Evolutionary conservation across 2,113 vertebrate genomes (phyloP), one percentile per base, ranked within the genome.

Genomic region (Gasterosteus nipponicus): DNA sequence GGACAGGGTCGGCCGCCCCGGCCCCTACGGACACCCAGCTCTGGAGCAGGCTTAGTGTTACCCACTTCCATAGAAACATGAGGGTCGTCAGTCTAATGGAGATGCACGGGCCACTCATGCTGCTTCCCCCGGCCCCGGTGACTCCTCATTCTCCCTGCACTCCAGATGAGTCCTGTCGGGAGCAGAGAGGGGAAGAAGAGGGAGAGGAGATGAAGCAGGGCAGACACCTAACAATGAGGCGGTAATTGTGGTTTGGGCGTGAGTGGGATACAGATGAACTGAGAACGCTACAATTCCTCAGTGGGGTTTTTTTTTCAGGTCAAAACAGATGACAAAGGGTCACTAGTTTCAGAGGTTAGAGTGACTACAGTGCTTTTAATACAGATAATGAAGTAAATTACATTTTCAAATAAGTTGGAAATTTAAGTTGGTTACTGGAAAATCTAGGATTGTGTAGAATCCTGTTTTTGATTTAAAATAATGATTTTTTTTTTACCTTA

Each of bases 11-110:
- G 7, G 72, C 82, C 3, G 85, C 89, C 60, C 77, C 35, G 69
- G 84, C 82, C 77, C 91, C 91, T 0, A 89, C 93, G 91, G 95
- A 91, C 94, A 95, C 93, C 94, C 96, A 96, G 95, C 95, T 96
- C 93, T 96, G 95, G 94, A 97, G 96, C 94, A 98, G 96, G 96
- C 95, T 97, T 94, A 98, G 94, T 86, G 96, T 95, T 90, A 97
- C 94, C 93, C 96, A 97, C 96, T 95, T 95, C 96, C 97, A 98
- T 97, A 96, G 96, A 97, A 96, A 96, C 97, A 99, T 98, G 95
- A 98, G 96, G 96, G 95, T 95, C 95, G 94, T 82, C 93, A 94
- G 95, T 96, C 97, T 97, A 98, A 93, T 93, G 93, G 94, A 95
- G 95, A 94, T 95, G 95, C 95, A 95, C 91, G 94, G 95, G 96